A percentile compares a stretch with the other conserved stretches of the same genome.
Evolutionary conservation across 2,888 invertebrate species (phyloP).

Genomic region (Chrysolina haemoptera): DNA sequence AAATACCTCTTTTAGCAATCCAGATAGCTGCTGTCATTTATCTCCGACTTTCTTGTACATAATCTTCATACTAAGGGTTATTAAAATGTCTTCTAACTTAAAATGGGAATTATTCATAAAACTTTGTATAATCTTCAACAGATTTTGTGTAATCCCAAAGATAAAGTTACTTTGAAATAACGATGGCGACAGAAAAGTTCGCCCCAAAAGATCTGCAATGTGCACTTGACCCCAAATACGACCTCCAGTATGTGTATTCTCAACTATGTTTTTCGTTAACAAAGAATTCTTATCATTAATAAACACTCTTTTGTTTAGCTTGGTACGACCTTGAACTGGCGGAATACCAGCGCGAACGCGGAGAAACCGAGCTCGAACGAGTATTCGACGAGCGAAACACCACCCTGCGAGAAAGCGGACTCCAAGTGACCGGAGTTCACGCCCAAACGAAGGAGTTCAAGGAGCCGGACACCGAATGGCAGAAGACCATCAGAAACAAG

Average conservation of each 20-base stretch:
- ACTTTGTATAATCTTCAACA: no score
- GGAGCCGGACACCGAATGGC: conserved; percentile 89
- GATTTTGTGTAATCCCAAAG: no score
- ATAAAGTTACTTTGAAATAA: no score
- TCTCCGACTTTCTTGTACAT: no score
- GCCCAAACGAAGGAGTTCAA: conserved; percentile 76
- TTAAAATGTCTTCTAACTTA: no score
- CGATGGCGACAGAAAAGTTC: no score
- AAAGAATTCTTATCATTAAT: not conserved
- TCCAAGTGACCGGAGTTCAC: conserved; percentile 71
- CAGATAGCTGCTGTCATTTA: no score
- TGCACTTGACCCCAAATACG: not conserved
- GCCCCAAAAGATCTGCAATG: no score
- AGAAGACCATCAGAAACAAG: conserved; percentile 84
- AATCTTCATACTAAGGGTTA: no score
- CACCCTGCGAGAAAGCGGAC: conserved; percentile 75
- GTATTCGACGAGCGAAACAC: conserved; percentile 89
- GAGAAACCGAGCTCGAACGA: conserved; percentile 88
- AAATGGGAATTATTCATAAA: no score
- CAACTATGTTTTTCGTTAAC: not conserved
- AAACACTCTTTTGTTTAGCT: conserved; percentile 71
- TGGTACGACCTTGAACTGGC: conserved; percentile 94
- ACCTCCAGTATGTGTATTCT: not conserved
- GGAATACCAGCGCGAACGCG: conserved; percentile 86
- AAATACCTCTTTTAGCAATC: no score